Percentiles rank a stretch among this genome's conserved stretches.
These are phyloP conservation scores for Dasyornis broadbenti DNA, from an alignment of 2,113 vertebrate genomes.

Conservation along the genomic window DNA sequence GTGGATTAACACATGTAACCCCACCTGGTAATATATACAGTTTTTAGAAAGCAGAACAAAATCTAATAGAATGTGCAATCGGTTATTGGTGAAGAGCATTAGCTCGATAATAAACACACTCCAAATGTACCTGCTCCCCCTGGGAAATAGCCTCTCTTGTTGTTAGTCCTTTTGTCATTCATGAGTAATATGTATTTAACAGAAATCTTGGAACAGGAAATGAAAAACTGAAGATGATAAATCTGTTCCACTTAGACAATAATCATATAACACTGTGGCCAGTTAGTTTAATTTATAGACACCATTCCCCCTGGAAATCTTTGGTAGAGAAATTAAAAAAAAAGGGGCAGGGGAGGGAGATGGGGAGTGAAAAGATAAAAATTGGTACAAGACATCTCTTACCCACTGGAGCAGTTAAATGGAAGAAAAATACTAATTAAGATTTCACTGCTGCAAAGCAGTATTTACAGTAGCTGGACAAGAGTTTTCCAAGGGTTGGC, in stretches of 20 bases:
- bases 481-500: slow-evolving; percentile 33
- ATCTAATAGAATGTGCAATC: not conserved
- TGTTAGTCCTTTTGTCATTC: slow-evolving; percentile 33
- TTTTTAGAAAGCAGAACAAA: slow-evolving; percentile 14
- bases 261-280: slow-evolving; percentile 6
- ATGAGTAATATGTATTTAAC: slow-evolving; percentile 38
- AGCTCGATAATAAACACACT: slow-evolving; percentile 38
- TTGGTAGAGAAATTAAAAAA: not conserved
- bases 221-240: slow-evolving; percentile 33
- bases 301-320: slow-evolving; percentile 5
- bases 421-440: slow-evolving; percentile 55
- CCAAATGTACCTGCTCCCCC: not conserved
- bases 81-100: not conserved
- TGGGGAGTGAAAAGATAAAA: not conserved
- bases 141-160: slow-evolving; percentile 1
- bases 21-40: not conserved
- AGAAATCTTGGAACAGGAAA: slow-evolving; percentile 42
- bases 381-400: not conserved
- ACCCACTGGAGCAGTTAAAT: slow-evolving; percentile 5
- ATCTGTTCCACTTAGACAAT: slow-evolving; percentile 33
- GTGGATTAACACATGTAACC: not conserved
- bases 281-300: slow-evolving; percentile 42
- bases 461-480: not conserved
- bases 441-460: slow-evolving; percentile 6
- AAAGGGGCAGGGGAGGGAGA: not conserved